A percentile compares a stretch with the other conserved stretches of the same genome.
Evolutionary conservation across 2,113 vertebrate genomes (phyloP).

Genomic region (Pollachius pollachius): DNA sequence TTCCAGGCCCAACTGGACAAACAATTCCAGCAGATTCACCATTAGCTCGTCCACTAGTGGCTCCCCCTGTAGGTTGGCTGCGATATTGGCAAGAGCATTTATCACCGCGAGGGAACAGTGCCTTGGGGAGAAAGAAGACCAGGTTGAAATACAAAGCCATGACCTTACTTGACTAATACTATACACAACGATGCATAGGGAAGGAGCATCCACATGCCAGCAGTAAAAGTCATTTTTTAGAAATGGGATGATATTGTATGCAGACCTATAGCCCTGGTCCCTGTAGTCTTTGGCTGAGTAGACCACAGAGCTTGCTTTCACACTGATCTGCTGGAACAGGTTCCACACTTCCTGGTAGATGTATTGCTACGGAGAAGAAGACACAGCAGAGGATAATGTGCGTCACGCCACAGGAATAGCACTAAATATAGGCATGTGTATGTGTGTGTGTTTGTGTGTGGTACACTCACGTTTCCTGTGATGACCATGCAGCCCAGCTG

Average conservation of each 20-base stretch:
- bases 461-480: conserved; percentile 87
- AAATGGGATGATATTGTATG: background rate
- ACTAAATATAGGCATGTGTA: too few relatives aligned
- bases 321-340: conserved; percentile 97
- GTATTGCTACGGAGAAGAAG: conserved; percentile 82
- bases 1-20: conserved; percentile 96
- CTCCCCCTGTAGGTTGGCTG: conserved; percentile 93
- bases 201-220: too few relatives aligned
- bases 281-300: conserved; percentile 93
- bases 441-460: background rate
- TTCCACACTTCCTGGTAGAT: conserved; percentile 99
- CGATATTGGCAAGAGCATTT: conserved; percentile 94
- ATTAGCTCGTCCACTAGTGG: conserved; percentile 91
- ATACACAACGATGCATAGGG: too few relatives aligned
- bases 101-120: conserved; percentile 96
- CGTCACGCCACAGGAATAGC: background rate
- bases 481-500: conserved; percentile 97
- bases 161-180: too few relatives aligned
- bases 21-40: conserved; percentile 93
- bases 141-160: background rate
- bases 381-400: background rate
- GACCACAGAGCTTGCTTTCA: conserved; percentile 94
- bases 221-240: background rate
- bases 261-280: conserved; percentile 94
- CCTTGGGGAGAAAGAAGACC: conserved; percentile 55